Conservation (phyloP, 2,888 invertebrate species). For the Microplitis deprimator region DNA sequence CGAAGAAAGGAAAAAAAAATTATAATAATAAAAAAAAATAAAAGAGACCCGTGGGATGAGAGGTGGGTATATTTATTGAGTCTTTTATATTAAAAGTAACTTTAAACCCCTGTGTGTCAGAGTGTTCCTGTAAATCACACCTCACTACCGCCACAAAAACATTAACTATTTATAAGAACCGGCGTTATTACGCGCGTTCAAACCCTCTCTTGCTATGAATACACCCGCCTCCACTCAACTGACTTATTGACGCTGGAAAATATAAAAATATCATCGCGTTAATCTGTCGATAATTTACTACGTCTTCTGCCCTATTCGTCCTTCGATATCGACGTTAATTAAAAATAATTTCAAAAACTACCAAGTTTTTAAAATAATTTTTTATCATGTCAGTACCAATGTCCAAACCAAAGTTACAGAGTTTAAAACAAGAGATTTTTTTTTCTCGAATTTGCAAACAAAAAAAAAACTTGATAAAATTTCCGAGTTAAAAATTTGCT, state of each 20-base stretch:
- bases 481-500: too few species aligned
- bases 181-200: constrained; percentile 51
- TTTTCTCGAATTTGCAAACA: too few species aligned
- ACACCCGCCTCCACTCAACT: background rate
- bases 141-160: constrained; percentile 41
- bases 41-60: constrained; percentile 18
- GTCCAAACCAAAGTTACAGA: too few species aligned
- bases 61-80: constrained; percentile 57
- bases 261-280: too few species aligned
- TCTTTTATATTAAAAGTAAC: constrained; percentile 59
- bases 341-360: too few species aligned
- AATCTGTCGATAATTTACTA: too few species aligned
- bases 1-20: constrained; percentile 2
- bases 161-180: constrained; percentile 57
- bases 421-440: too few species aligned
- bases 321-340: too few species aligned
- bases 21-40: background rate
- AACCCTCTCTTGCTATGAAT: constrained; percentile 17
- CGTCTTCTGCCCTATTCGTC: too few species aligned
- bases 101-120: constrained; percentile 33
- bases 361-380: too few species aligned
- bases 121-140: constrained; percentile 49
- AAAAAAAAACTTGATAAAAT: too few species aligned
- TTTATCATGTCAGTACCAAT: too few species aligned
- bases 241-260: background rate